phyloP scores from a whole-genome alignment of 1,140 invertebrate species.

The Harlomillsia oculata region DNA sequence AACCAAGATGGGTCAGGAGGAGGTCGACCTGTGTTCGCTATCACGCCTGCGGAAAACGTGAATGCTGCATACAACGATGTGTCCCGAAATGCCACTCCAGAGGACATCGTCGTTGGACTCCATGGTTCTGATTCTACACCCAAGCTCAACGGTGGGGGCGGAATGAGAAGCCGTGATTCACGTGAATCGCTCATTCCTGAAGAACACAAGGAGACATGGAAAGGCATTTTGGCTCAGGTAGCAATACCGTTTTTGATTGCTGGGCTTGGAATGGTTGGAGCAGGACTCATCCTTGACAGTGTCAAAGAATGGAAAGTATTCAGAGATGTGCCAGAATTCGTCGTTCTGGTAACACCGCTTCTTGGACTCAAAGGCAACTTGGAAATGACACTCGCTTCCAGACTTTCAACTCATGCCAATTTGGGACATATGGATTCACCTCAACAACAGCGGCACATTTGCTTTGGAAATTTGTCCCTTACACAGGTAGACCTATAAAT shows the following conservation, averaged over 20 bases:
- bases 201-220: constrained; percentile 56
- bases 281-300: constrained; percentile 70
- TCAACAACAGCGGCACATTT: constrained; percentile 64
- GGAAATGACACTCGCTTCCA: constrained; percentile 92
- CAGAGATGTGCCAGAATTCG: constrained; percentile 64
- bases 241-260: constrained; percentile 90
- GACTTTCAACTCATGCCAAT: constrained; percentile 84
- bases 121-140: constrained; percentile 10
- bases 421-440: constrained; percentile 63
- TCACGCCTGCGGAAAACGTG: constrained; percentile 2
- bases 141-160: constrained; percentile 10
- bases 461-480: constrained; percentile 77
- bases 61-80: neutral
- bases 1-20: no score
- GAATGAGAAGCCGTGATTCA: constrained; percentile 25
- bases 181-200: constrained; percentile 28
- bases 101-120: constrained; percentile 10
- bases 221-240: constrained; percentile 68
- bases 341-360: constrained; percentile 85
- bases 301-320: constrained; percentile 83
- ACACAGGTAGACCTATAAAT: no score
- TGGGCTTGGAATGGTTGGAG: constrained; percentile 86
- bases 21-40: constrained; percentile 11
- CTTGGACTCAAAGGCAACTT: constrained; percentile 92
- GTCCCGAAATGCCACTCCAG: neutral